phyloP scores from a whole-genome alignment of 2,113 vertebrate species.

The Halcyon malimbica region DNA sequence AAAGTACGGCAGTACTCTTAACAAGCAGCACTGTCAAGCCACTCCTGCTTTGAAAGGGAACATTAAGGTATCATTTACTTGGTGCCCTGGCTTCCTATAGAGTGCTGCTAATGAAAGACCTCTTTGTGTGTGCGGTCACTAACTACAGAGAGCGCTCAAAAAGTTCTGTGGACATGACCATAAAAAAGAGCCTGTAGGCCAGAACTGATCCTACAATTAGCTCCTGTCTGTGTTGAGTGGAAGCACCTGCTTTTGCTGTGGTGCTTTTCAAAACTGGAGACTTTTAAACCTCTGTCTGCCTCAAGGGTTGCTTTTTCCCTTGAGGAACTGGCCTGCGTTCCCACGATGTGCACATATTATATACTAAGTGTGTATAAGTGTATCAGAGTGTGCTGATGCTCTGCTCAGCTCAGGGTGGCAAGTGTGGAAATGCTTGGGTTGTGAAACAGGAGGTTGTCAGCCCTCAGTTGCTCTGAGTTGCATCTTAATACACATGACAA shows the following conservation, averaged over 20 bases:
- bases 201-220: conserved; percentile 66
- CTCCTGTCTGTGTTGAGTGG: conserved; percentile 49
- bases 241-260: conserved; percentile 60
- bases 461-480: rapidly evolving
- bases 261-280: conserved; percentile 45
- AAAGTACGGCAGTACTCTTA: conserved; percentile 23
- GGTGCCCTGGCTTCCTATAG: conserved; percentile 61
- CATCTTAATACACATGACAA: not conserved
- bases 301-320: conserved; percentile 7
- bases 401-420: not conserved
- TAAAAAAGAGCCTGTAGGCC: conserved; percentile 53
- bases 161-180: conserved; percentile 18
- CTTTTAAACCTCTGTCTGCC: conserved; percentile 4
- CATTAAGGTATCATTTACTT: conserved; percentile 79
- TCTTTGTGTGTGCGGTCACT: conserved; percentile 72
- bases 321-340: not conserved
- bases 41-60: conserved; percentile 72
- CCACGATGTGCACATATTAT: rapidly evolving
- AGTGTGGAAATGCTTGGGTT: not conserved
- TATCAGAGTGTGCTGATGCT: not conserved
- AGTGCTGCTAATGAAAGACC: conserved; percentile 73
- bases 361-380: not conserved
- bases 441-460: not conserved
- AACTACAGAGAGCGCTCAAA: conserved; percentile 67
- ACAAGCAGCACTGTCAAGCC: conserved; percentile 68